Evolutionary conservation across 2,888 invertebrate species (phyloP), one percentile per base, ranked within the genome.

Genomic region (Euphydryas editha): DNA sequence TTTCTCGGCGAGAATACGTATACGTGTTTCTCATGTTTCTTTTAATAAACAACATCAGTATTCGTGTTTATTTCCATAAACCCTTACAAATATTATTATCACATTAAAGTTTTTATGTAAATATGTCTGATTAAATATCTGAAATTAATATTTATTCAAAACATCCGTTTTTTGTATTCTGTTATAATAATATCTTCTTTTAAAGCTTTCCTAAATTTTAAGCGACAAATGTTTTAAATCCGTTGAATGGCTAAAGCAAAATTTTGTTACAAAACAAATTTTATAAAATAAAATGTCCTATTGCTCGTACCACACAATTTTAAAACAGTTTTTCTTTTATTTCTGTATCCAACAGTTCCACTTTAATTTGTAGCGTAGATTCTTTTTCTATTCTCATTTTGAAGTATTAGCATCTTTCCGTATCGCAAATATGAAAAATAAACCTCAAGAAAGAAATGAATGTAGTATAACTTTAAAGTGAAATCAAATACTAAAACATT

Each of bases 261-360:
- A 60, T 51, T 51, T 49, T 60, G 30, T 62, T 62, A 55, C 30
- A 47, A 47, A 62, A 62, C 24, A 51, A 49, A 51, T 51, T 51
- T 51, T 51, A 57, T 49, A 57, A 56, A 55, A 67, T 62, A 49
- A 67, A 57, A 42, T 47, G 42, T 55, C 30, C 46, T 57, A 42
- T 65, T 59, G 59, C 68, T 58, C 44, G 61, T 51, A 59, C 62
- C 61, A 65, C 60, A 62, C 61, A 58, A 68, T 65, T 65, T 62
- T 61, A 65, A 59, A 61, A 65, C 42, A 55, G 55, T 56, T 61
- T 56, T 30, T 65, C 59, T 65, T 57, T 37, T 39, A 61, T 60
- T 68, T 58, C 59, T 54, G 61, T 42, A 55, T 47, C 39, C 47
- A 18, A 30, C 44, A 55, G 47, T 51, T 56, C 44, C 51, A 37